A percentile compares a stretch with the other conserved stretches of the same genome.
These are phyloP conservation scores for Urophycis tenuis DNA, from an alignment of 2,797 vertebrate genomes.

Conservation along the genomic window DNA sequence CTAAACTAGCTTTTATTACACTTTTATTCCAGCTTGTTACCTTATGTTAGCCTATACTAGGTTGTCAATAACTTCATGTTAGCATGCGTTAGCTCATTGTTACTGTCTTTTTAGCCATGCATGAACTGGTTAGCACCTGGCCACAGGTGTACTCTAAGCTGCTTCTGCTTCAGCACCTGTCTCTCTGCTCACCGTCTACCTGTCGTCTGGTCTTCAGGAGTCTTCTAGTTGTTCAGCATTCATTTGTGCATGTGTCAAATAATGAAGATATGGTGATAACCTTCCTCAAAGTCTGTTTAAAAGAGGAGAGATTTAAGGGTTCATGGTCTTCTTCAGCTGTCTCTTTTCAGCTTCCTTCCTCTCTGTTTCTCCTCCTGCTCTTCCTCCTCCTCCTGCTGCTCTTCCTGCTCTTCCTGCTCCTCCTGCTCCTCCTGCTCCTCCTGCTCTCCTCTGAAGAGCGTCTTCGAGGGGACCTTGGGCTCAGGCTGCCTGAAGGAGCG, in stretches of 20 bases:
- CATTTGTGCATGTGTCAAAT: no score
- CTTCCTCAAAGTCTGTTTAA: background rate
- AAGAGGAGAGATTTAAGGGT: background rate
- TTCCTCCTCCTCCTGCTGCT: background rate
- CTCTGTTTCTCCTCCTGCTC: background rate
- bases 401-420: slow-evolving; percentile 14
- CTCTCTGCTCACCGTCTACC: no score
- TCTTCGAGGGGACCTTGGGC: slow-evolving; percentile 94
- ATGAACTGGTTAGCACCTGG: background rate
- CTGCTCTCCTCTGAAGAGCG: slow-evolving; percentile 74
- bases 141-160: background rate
- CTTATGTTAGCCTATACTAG: no score
- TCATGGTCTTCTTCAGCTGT: background rate
- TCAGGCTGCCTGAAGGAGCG: slow-evolving; percentile 92
- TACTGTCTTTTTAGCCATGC: background rate
- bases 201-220: no score
- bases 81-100: background rate
- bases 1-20: no score
- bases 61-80: no score
- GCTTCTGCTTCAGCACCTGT: background rate
- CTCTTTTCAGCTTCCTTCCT: background rate
- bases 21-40: no score
- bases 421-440: slow-evolving; percentile 6
- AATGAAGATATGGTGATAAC: no score
- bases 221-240: no score